These are phyloP conservation scores for Nothocercus nigrocapillus DNA, from an alignment of 2,113 vertebrate genomes.

Conservation along the genomic window DNA sequence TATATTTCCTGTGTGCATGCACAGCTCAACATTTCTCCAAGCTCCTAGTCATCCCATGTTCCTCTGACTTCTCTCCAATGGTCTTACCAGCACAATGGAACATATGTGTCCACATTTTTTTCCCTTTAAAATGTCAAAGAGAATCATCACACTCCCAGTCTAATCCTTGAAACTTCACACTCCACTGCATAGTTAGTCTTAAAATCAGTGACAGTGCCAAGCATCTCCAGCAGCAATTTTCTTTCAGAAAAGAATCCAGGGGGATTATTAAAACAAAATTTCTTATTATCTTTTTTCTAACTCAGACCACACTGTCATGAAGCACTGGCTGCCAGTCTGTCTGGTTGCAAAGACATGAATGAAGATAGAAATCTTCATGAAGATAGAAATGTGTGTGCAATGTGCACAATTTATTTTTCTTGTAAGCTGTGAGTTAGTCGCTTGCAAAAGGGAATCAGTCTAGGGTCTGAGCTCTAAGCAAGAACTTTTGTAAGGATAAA, in stretches of 20 bases:
- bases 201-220: background rate
- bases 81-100: accelerated
- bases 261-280: background rate
- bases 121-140: background rate
- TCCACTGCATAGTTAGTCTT: background rate
- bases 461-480: background rate
- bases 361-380: background rate
- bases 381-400: background rate
- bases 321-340: background rate
- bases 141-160: background rate
- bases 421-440: background rate
- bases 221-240: background rate
- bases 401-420: background rate
- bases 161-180: background rate
- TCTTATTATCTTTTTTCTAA: background rate
- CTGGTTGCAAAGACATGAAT: background rate
- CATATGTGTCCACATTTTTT: background rate
- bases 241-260: background rate
- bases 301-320: background rate
- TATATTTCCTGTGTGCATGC: background rate
- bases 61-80: background rate
- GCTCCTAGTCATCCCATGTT: background rate
- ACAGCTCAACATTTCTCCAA: background rate
- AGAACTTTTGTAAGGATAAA: background rate
- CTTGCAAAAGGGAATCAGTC: background rate